These are phyloP conservation scores for Petrophora chlorosata DNA, from an alignment of 2,888 invertebrate genomes.

Conservation along the genomic window DNA sequence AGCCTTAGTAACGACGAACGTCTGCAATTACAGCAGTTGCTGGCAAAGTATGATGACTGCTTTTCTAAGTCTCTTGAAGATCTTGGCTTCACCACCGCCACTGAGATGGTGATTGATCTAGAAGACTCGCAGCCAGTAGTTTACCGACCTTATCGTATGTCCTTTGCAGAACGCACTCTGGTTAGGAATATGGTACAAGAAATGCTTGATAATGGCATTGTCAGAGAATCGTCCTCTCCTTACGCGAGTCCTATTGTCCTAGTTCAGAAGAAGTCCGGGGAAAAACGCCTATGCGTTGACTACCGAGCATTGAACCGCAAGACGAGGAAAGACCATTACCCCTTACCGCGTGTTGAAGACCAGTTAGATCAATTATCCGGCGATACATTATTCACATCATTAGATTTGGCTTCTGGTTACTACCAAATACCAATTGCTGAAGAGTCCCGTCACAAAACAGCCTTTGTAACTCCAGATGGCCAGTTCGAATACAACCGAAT, in stretches of 20 bases:
- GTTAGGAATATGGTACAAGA: constrained; percentile 34
- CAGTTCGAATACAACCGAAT: background rate
- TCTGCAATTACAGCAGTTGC: constrained; percentile 23
- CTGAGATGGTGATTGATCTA: constrained; percentile 27
- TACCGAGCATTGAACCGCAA: constrained; percentile 24
- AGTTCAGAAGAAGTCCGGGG: constrained; percentile 39
- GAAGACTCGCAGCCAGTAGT: constrained; percentile 16
- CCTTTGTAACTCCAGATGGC: too few relatives aligned
- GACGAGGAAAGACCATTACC: constrained; percentile 34
- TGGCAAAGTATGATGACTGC: background rate
- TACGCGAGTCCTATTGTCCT: constrained; percentile 39
- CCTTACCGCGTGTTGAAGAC: constrained; percentile 36
- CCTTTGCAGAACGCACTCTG: constrained; percentile 11
- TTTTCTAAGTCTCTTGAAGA: background rate
- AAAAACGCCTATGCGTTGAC: constrained; percentile 28
- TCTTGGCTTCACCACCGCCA: background rate
- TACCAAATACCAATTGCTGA: constrained; percentile 9
- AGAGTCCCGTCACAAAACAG: background rate
- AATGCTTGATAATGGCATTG: constrained; percentile 32
- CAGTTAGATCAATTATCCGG: constrained; percentile 13
- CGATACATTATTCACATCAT: background rate
- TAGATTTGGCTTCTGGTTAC: too few relatives aligned
- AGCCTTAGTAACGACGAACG: constrained; percentile 20
- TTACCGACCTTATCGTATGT: constrained; percentile 27
- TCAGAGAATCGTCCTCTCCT: constrained; percentile 26